These are phyloP conservation scores for Enoplolaimus lenunculus DNA, from an alignment of 2,888 invertebrate genomes.

Conservation along the genomic window DNA sequence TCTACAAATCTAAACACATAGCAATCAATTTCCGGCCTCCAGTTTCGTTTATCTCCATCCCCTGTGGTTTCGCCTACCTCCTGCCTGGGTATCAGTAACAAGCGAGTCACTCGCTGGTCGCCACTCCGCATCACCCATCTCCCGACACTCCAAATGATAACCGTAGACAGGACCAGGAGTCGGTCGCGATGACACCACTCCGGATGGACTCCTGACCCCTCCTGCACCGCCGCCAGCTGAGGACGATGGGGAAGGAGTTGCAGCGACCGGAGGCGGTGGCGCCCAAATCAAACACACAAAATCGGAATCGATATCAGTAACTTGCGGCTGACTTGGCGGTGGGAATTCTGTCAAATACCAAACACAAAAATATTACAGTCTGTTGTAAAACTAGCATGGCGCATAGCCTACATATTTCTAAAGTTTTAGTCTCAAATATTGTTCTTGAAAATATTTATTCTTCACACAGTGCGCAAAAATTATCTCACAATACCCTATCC, in stretches of 20 bases:
- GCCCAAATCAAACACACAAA: conserved; percentile 36
- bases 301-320: conserved; percentile 34
- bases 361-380: too few relatives aligned
- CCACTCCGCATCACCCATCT: conserved; percentile 35
- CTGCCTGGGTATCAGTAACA: conserved; percentile 31
- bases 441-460: too few relatives aligned
- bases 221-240: background rate
- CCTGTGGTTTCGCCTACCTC: conserved; percentile 24
- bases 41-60: too few relatives aligned
- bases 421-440: too few relatives aligned
- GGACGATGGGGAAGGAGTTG: background rate
- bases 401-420: too few relatives aligned
- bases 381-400: too few relatives aligned
- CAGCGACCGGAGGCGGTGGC: conserved; percentile 27
- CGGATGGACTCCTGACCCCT: background rate
- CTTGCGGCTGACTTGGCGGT: conserved; percentile 30
- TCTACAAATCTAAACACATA: too few relatives aligned
- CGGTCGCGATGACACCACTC: too few relatives aligned
- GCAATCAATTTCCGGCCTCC: too few relatives aligned
- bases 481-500: too few relatives aligned
- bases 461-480: too few relatives aligned
- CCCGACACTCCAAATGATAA: conserved; percentile 36
- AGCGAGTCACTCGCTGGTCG: conserved; percentile 31
- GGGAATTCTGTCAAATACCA: background rate
- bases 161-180: conserved; percentile 21